These are phyloP conservation scores for Cylas formicarius DNA, from an alignment of 1,140 invertebrate species.

Conservation along the genomic window DNA sequence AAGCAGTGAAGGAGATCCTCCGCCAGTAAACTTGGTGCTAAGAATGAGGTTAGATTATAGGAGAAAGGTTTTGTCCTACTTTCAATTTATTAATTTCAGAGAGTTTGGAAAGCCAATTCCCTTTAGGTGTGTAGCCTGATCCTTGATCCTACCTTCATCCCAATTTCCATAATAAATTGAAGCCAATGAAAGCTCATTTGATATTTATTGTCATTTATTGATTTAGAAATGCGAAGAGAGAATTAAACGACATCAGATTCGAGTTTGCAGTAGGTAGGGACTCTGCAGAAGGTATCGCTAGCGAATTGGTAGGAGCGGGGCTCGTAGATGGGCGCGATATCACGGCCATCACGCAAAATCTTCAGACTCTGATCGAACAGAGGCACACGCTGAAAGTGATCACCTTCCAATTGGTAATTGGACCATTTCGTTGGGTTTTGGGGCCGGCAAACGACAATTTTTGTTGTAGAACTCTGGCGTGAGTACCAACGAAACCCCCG, in stretches of 20 bases:
- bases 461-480: slow-evolving; percentile 72
- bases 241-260: slow-evolving; percentile 96
- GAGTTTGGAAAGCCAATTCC: slow-evolving; percentile 15
- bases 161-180: slow-evolving; percentile 1
- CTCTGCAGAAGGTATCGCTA: slow-evolving; percentile 88
- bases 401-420: slow-evolving; percentile 84
- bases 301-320: slow-evolving; percentile 89
- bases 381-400: slow-evolving; percentile 58
- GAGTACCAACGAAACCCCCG: slow-evolving; percentile 74
- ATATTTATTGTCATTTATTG: slow-evolving; percentile 23
- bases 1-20: slow-evolving; percentile 46
- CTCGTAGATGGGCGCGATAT: slow-evolving; percentile 88
- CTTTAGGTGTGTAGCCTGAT: slow-evolving; percentile 17
- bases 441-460: slow-evolving; percentile 6
- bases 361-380: slow-evolving; percentile 83
- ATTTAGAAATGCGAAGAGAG: slow-evolving; percentile 75
- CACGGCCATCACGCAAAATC: slow-evolving; percentile 81
- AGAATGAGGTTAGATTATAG: slow-evolving; percentile 54
- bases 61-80: neutral
- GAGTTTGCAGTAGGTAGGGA: slow-evolving; percentile 90
- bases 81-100: slow-evolving; percentile 19
- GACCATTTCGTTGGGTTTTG: slow-evolving; percentile 2
- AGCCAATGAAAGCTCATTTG: slow-evolving; percentile 2
- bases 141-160: neutral
- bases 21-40: slow-evolving; percentile 65